phyloP scores from a whole-genome alignment of 1,140 invertebrate genomes.

The Drosophila pseudoananassae region DNA sequence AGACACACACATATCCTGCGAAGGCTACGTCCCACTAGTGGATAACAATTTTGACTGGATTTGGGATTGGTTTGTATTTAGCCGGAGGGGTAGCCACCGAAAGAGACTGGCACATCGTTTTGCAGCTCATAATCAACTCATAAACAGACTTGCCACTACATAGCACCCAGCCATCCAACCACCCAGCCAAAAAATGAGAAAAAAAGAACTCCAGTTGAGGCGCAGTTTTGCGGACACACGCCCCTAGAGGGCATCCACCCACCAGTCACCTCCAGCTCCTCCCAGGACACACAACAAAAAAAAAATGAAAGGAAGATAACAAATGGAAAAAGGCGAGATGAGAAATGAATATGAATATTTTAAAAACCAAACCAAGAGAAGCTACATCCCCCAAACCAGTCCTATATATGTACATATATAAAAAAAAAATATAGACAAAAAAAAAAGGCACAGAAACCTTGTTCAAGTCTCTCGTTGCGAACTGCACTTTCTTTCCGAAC shows the following conservation, averaged over 20 bases:
- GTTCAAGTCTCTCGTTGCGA: neutral
- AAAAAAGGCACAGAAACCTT: neutral
- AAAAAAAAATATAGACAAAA: neutral
- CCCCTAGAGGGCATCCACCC: slow-evolving; percentile 17
- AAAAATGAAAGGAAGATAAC: slow-evolving; percentile 2
- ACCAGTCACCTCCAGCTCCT: neutral
- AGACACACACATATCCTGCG: neutral
- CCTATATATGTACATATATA: neutral
- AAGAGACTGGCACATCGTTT: slow-evolving; percentile 23
- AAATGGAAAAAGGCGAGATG: slow-evolving; percentile 33
- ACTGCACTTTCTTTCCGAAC: neutral
- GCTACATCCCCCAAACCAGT: neutral
- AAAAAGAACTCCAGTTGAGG: slow-evolving; percentile 31
- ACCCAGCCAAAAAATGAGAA: neutral
- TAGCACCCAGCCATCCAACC: neutral
- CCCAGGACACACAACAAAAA: too few species aligned
- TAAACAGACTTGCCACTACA: slow-evolving; percentile 38
- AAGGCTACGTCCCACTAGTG: neutral
- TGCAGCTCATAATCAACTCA: slow-evolving; percentile 45
- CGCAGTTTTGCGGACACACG: slow-evolving; percentile 42
- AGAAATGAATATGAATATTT: slow-evolving; percentile 48
- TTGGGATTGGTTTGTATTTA: neutral
- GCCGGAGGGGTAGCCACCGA: neutral
- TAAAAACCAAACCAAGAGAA: slow-evolving; percentile 43
- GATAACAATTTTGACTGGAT: too few species aligned